These are phyloP conservation scores for Atractosteus spatula DNA, from an alignment of 2,113 vertebrate species.

Conservation along the genomic window DNA sequence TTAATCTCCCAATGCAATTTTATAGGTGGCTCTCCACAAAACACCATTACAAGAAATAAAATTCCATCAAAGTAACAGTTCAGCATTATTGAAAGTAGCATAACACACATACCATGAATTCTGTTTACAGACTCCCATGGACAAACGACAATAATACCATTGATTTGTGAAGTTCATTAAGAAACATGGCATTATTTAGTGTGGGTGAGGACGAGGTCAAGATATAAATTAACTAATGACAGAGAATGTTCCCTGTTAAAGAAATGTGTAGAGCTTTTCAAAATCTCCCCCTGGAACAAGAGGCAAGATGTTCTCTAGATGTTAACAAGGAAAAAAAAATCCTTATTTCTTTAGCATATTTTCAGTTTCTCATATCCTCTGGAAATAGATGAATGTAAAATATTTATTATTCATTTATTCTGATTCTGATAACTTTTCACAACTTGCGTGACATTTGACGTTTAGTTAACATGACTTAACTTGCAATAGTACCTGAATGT, in stretches of 20 bases:
- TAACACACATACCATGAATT: neutral
- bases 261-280: no score
- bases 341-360: no score
- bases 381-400: no score
- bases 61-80: neutral
- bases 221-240: neutral
- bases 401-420: no score
- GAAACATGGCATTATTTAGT: slow-evolving; percentile 1
- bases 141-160: slow-evolving; percentile 4
- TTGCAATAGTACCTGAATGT: no score
- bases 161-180: neutral
- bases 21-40: neutral
- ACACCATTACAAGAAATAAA: neutral
- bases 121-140: slow-evolving; percentile 3
- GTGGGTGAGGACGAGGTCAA: neutral
- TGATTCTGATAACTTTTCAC: no score
- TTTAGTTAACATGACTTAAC: no score
- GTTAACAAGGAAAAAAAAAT: no score
- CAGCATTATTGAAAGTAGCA: neutral
- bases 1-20: neutral
- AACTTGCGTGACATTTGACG: no score
- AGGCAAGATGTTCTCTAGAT: neutral
- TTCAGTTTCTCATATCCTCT: no score
- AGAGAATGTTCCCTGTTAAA: neutral
- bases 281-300: neutral